Conservation (phyloP, 2,888 invertebrate species). For the Tipula unca region DNA sequence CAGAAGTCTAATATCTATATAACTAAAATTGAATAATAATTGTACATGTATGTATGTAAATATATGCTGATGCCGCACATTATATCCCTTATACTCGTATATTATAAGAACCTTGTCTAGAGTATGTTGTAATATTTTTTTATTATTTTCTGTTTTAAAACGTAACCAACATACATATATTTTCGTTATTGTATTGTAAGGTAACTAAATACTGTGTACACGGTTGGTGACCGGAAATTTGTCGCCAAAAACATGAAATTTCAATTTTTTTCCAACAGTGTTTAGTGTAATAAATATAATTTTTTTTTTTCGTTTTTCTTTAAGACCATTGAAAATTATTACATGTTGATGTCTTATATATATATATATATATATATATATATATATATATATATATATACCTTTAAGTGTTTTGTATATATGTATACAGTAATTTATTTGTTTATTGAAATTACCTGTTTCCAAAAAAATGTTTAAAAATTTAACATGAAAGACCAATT, state of each 20-base stretch:
- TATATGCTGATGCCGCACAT: not conserved
- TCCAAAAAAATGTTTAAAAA: not conserved
- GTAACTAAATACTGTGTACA: not conserved
- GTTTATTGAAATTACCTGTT: not conserved
- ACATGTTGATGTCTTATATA: not conserved
- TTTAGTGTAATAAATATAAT: not conserved
- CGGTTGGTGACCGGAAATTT: slow-evolving; percentile 32
- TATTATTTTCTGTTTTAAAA: not conserved
- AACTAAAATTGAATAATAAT: not conserved
- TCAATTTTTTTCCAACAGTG: slow-evolving; percentile 25
- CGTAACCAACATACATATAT: not conserved
- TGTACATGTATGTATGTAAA: not conserved
- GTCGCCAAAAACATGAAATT: slow-evolving; percentile 35
- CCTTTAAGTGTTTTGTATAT: slow-evolving; percentile 1
- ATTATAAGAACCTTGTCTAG: not conserved
- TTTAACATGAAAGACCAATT: not conserved
- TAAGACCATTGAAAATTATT: slow-evolving; percentile 4
- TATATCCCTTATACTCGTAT: not conserved
- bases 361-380: too few species aligned
- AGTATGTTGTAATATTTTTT: not conserved
- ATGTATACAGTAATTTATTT: not conserved
- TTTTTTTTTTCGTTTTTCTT: not conserved
- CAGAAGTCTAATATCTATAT: not conserved
- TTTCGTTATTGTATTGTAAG: not conserved
- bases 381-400: too few species aligned